Percentiles rank a stretch among this genome's conserved stretches.
phyloP scores from a whole-genome alignment of 2,113 vertebrate species.

The Ictalurus punctatus region DNA sequence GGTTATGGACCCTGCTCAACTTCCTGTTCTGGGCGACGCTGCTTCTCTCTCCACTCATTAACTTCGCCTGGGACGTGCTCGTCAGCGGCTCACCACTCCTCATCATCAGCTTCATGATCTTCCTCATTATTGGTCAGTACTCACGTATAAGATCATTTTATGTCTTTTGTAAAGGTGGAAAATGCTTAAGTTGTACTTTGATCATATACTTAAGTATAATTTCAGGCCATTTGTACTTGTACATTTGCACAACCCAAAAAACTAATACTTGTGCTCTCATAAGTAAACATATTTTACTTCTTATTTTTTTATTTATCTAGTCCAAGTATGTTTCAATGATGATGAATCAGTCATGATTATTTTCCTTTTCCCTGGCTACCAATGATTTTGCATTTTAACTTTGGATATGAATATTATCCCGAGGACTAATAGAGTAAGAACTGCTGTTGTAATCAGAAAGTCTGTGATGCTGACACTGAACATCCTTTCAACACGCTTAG shows the following conservation, averaged over 20 bases:
- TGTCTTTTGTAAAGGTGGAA: background rate
- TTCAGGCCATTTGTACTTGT: background rate
- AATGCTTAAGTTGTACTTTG: background rate
- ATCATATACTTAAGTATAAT: background rate
- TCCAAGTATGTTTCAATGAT: background rate
- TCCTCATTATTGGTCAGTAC: slow-evolving; percentile 87
- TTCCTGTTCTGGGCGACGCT: slow-evolving; percentile 94
- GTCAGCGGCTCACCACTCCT: slow-evolving; percentile 93
- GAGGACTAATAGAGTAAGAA: background rate
- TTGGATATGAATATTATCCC: background rate
- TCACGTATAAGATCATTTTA: background rate
- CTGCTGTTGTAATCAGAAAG: background rate
- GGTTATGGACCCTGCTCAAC: slow-evolving; percentile 92
- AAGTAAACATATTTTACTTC: background rate
- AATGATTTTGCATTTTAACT: background rate
- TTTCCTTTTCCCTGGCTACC: background rate
- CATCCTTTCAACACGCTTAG: background rate
- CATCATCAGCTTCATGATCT: slow-evolving; percentile 89
- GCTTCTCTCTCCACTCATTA: slow-evolving; percentile 93
- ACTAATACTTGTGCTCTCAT: background rate
- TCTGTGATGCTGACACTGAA: background rate
- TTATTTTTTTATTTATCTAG: background rate
- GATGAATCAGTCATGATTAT: background rate
- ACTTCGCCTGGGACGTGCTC: slow-evolving; percentile 87
- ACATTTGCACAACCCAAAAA: background rate